Evolutionary conservation across 2,113 vertebrate genomes (phyloP), one percentile per base, ranked within the genome.

Genomic region (Engystomops pustulosus): DNA sequence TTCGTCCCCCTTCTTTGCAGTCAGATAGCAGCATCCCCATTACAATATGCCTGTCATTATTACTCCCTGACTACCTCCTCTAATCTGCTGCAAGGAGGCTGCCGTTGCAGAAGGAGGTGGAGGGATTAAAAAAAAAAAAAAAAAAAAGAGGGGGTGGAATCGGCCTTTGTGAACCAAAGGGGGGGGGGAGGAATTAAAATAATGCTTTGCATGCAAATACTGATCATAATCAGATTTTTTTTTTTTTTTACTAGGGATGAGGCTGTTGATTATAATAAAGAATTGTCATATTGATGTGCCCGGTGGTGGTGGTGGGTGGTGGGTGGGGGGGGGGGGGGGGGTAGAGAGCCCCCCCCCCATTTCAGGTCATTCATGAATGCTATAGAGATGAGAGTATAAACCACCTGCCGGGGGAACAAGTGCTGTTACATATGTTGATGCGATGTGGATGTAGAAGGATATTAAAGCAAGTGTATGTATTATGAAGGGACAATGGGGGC

Each of bases 1-100:
- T 8, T 11, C 41, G 25, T 2, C 20, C 2, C 32, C 10, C 20
- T 17, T 23, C 67, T 20, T 23, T 60, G 23, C 53, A 23, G 41
- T 74, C 11, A 58, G 67, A 81, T 34, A 38, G n/a, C 67, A 8
- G 68, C 80, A 32, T 11, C 49, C 30, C 77, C 44, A n/a, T n/a
- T 34, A 45, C 81, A 58, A 70, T 81, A 81, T 55, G 53, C 68
- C 38, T 71, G 68, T 82, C 80, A 82, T 82, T 81, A 71, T 58
- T 71, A 72, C 47, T 70, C 80, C 47, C 15, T 72, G 53, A 72
- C 80, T 72, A 25, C 80, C 80, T 82, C 68, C 25, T 30, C 69
- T 82, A 74, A 82, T 82, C 68, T 82, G 51, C 80, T 72, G 68
- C 68, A 82, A 82, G 68, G 49, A 60, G 38, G 77, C 38, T 79